Percentiles rank a stretch among this genome's conserved stretches.
These are phyloP conservation scores for Meriones psammophilus DNA, from an alignment of 2,797 vertebrate species.

Conservation along the genomic window DNA sequence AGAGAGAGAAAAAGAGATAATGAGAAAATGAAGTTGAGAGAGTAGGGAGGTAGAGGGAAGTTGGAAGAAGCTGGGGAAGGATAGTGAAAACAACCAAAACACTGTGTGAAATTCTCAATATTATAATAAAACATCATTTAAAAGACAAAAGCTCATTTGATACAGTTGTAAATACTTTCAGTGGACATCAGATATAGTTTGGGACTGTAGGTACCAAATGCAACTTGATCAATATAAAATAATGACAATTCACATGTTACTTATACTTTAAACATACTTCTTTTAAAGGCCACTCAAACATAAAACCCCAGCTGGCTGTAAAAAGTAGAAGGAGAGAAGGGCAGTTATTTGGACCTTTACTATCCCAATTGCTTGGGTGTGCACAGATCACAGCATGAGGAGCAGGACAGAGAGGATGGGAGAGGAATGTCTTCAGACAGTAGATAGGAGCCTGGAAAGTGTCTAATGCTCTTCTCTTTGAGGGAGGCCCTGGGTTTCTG, in stretches of 20 bases:
- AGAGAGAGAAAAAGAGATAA: background rate
- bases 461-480: background rate
- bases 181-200: background rate
- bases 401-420: background rate
- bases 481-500: background rate
- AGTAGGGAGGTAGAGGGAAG: background rate
- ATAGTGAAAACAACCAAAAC: background rate
- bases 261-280: background rate
- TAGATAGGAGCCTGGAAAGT: accelerated
- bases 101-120: background rate
- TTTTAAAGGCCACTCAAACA: conserved; percentile 15
- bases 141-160: conserved; percentile 42
- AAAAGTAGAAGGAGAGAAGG: conserved; percentile 20
- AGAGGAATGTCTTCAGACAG: background rate
- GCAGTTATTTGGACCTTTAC: background rate
- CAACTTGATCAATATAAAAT: background rate
- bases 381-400: background rate
- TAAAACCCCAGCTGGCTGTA: conserved; percentile 14
- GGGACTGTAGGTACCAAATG: background rate
- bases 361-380: background rate
- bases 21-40: too few relatives aligned
- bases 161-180: background rate
- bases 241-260: background rate
- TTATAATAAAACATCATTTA: background rate
- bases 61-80: background rate